Evolutionary conservation across 2,113 vertebrate genomes (phyloP).

Genomic region (Percopsis transmontana): DNA sequence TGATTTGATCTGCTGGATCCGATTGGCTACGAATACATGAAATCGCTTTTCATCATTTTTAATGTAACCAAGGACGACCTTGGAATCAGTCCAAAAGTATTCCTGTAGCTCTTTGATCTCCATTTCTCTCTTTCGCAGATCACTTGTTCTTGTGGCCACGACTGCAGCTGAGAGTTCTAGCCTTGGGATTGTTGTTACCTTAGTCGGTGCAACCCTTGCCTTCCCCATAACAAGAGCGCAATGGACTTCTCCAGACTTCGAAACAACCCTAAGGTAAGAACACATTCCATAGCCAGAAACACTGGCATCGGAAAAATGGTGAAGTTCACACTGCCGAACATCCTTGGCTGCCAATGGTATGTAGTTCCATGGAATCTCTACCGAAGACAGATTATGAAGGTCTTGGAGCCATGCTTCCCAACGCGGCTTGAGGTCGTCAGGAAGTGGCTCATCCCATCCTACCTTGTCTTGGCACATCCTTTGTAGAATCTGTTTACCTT

Average conservation of each 20-base stretch:
- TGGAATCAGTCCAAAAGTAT: constrained; percentile 13
- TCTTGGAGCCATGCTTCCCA: constrained; percentile 30
- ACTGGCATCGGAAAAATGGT: background rate
- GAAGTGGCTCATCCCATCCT: constrained; percentile 19
- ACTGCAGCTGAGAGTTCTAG: constrained; percentile 27
- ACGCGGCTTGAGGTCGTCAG: constrained; percentile 22
- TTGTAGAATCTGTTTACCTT: constrained; percentile 4
- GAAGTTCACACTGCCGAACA: background rate
- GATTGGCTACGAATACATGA: no score
- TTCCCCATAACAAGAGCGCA: constrained; percentile 30
- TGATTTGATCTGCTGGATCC: no score
- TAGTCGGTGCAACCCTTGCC: constrained; percentile 23
- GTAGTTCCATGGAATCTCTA: background rate
- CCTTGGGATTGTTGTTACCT: constrained; percentile 29
- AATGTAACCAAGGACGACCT: no score
- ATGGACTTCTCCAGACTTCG: constrained; percentile 19
- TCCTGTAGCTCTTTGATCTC: background rate
- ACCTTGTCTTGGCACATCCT: background rate
- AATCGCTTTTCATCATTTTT: no score
- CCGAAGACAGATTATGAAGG: constrained; percentile 17
- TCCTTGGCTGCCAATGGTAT: background rate
- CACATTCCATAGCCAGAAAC: constrained; percentile 24
- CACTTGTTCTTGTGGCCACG: constrained; percentile 11
- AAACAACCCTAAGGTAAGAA: constrained; percentile 26
- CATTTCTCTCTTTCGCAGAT: constrained; percentile 23